Base-by-base conservation (phyloP, 2,113 vertebrate species). In the Odontophorus gujanensis region DNA sequence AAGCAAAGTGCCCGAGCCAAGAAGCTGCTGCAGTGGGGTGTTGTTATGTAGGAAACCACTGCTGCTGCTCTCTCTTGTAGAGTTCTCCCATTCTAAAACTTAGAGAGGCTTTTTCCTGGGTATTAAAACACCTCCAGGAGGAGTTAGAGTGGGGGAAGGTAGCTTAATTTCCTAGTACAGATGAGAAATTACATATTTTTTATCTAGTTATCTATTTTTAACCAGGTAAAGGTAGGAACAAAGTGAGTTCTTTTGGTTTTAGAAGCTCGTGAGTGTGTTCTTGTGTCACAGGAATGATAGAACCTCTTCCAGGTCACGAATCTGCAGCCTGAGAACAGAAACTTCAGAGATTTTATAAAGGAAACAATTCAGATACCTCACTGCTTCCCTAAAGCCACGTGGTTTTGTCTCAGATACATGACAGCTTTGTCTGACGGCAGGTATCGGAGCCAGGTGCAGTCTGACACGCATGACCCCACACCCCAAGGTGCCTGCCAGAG, bases 111-210 rank as follows among this genome's bases (percentile, higher is more conserved):
- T 91, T 62, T 74, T 93, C 94, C 94, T 96, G 76, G 82, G 85
- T 96, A 77, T 81, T 89, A 85, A 96, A 96, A 83, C 80, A 89
- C 84, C 79, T 89, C 84, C 85, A 96, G 87, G 90, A 77, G 88
- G 82, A 90, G 50, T 95, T 90, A 92, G 92, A 43, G 32, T 45
- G 25, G 69, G 65, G 92, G 13, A 47, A 68, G 77, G 91, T 74
- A 92, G 81, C 78, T 90, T 88, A 94, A 81, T 86, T 75, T 51
- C 82, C 58, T 61, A 73, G 83, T 92, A 81, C 67, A 92, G 71
- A 42, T 71, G 50, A 72, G 38, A 53, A 63, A 90, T 45, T 73
- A 65, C 83, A 55, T 34, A 24, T 67, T 40, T 80, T 36, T 25
- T n/a, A 18, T 38, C 50, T 20, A 34, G 38, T 45, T 53, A 28